Evolutionary conservation across 2,113 vertebrate genomes (phyloP), one percentile per base, ranked within the genome.

Genomic region (Ammodytes marinus): DNA sequence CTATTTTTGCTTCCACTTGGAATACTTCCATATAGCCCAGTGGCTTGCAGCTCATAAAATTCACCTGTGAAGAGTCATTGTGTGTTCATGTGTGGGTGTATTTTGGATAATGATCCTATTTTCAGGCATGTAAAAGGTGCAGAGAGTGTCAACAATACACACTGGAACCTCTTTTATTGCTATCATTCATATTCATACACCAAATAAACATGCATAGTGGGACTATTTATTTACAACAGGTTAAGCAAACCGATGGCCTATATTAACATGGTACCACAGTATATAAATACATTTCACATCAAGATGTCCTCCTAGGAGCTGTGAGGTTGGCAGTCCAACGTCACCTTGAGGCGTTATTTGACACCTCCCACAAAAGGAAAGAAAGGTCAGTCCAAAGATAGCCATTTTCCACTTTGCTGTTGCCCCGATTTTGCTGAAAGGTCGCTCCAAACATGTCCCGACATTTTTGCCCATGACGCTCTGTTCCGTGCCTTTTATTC

Each of bases 161-260:
- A 89, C 85, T 81, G 74, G 72, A 86, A 79, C 73, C 63, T 82
- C 47, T 85, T 93, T 94, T 88, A 94, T 91, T 93, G 91, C 90
- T 89, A 87, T 93, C 77, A 86, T 91, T 89, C 89, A 90, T 93
- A 93, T 94, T 90, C 88, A 88, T 92, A 95, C 93, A 94, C 71
- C 80, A 85, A 91, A 87, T 93, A 88, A 91, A 90, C 95, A 95
- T 95, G 95, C 94, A 95, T 84, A 92, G 90, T 91, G 78, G 79
- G 70, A 84, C 66, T 68, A 90, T 82, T 74, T 91, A 92, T 91
- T 88, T 93, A 93, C 90, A 94, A 64, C 72, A 84, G 69, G 80
- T 77, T 77, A 72, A 85, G 83, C 76, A 79, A 86, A 91, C 50
- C 13, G 64, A 85, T 86, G 27, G 64, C 59, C 68, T 84, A 84